Percentiles rank a stretch among this genome's conserved stretches.
Conservation (phyloP, 2,888 invertebrate species). For the Stenoptilia bipunctidactyla region DNA sequence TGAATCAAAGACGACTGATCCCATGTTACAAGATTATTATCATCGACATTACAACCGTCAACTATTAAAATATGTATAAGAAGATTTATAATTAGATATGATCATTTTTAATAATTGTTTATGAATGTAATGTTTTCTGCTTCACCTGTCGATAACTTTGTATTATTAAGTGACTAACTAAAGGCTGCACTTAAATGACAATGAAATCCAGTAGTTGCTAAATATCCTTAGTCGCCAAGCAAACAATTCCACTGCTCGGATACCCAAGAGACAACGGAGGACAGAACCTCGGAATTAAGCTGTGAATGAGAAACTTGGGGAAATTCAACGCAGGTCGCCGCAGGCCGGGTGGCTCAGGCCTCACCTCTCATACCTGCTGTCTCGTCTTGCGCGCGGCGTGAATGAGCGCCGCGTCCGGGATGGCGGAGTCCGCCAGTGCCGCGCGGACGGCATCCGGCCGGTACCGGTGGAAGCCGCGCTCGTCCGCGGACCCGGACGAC, state of each 20-base stretch:
- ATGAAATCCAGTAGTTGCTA: background rate
- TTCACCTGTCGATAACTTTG: too few relatives aligned
- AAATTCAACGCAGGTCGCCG: background rate
- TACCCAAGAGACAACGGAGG: too few relatives aligned
- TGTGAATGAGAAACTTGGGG: too few relatives aligned
- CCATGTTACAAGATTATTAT: too few relatives aligned
- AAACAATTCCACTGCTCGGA: background rate
- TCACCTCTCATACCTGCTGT: slow-evolving; percentile 86
- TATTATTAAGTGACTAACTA: too few relatives aligned
- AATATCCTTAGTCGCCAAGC: background rate
- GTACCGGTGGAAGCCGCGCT: slow-evolving; percentile 57
- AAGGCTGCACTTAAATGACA: background rate
- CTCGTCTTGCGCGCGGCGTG: slow-evolving; percentile 96
- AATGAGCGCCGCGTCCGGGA: slow-evolving; percentile 98
- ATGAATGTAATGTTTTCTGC: too few relatives aligned
- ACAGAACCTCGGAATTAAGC: too few relatives aligned
- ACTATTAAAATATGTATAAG: too few relatives aligned
- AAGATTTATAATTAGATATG: too few relatives aligned
- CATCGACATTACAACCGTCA: too few relatives aligned
- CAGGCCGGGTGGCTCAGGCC: slow-evolving; percentile 30
- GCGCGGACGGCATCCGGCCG: slow-evolving; percentile 80
- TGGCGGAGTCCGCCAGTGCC: slow-evolving; percentile 85
- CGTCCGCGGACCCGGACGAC: slow-evolving; percentile 54
- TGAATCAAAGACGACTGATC: too few relatives aligned
- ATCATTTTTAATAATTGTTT: too few relatives aligned